Percentiles rank a stretch among this genome's conserved stretches.
Evolutionary conservation across 2,797 vertebrate species (phyloP).

Genomic region (Anas bahamensis): DNA sequence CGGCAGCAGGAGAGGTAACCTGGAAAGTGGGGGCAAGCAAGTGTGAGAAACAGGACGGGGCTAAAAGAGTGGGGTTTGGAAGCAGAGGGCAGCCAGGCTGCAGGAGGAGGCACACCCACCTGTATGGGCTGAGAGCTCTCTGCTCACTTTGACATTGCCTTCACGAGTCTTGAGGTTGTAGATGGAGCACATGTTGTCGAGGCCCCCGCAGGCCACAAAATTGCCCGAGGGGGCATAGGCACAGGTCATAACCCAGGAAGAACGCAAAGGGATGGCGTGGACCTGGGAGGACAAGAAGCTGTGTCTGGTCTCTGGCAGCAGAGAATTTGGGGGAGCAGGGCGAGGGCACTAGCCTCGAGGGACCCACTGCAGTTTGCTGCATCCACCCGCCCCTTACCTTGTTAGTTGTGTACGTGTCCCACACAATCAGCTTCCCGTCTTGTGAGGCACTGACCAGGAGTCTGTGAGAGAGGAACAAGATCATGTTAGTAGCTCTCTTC

Average conservation of each 20-base stretch:
- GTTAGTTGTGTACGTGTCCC: slow-evolving; percentile 96
- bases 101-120: slow-evolving; percentile 75
- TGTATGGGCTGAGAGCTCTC: slow-evolving; percentile 94
- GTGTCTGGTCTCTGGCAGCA: background rate
- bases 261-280: slow-evolving; percentile 95
- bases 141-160: slow-evolving; percentile 95
- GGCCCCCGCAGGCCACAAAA: slow-evolving; percentile 95
- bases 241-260: slow-evolving; percentile 99
- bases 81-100: background rate
- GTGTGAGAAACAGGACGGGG: background rate
- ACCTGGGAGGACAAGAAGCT: slow-evolving; percentile 79
- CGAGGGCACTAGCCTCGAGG: background rate
- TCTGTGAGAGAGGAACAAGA: slow-evolving; percentile 73
- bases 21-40: slow-evolving; percentile 46
- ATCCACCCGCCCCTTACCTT: slow-evolving; percentile 81
- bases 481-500: background rate
- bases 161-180: slow-evolving; percentile 97
- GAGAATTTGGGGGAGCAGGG: background rate
- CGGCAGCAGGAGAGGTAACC: slow-evolving; percentile 97
- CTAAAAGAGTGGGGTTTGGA: background rate
- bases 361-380: accelerated
- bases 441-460: slow-evolving; percentile 97
- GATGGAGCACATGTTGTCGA: slow-evolving; percentile 99
- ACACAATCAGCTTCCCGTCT: slow-evolving; percentile 97
- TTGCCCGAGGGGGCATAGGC: slow-evolving; percentile 96